Evolutionary conservation across 2,888 invertebrate species (phyloP).

Genomic region (Stictocephala bisonia): DNA sequence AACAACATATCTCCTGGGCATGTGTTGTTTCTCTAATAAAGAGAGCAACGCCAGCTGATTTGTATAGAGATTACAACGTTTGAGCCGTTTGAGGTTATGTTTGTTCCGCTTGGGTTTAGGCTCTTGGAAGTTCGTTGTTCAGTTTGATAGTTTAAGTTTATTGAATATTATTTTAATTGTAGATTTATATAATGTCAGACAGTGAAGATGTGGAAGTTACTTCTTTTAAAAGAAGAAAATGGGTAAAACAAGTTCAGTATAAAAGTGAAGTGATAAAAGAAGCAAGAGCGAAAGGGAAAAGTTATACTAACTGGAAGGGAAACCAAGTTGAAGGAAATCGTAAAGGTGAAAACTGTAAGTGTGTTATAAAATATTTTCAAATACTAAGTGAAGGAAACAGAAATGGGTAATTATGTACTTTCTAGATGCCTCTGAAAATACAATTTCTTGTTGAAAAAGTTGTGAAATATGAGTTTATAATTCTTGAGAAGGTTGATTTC

Average conservation of each 20-base stretch:
- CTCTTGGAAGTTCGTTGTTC: not conserved
- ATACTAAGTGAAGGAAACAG: conserved; percentile 6
- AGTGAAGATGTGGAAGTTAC: not conserved
- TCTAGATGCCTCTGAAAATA: too few relatives aligned
- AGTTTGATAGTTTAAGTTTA: not conserved
- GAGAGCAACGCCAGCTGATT: conserved; percentile 12
- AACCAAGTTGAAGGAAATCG: not conserved
- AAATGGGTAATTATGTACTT: too few relatives aligned
- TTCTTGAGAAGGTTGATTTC: too few relatives aligned
- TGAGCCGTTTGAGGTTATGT: conserved; percentile 32
- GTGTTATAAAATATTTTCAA: conserved; percentile 4
- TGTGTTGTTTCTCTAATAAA: conserved; percentile 27
- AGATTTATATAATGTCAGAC: conserved; percentile 1
- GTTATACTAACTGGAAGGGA: conserved; percentile 27
- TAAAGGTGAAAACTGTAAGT: conserved; percentile 6
- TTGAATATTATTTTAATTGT: conserved; percentile 24
- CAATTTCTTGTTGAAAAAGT: too few relatives aligned
- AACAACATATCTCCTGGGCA: conserved; percentile 15
- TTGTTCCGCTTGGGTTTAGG: not conserved
- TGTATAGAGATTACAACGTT: not conserved
- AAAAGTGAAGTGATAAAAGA: conserved; percentile 26
- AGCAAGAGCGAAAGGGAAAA: conserved; percentile 20
- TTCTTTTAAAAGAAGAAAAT: conserved; percentile 23
- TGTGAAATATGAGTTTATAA: too few relatives aligned
- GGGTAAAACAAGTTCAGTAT: conserved; percentile 26